A percentile compares a stretch with the other conserved stretches of the same genome.
Evolutionary conservation across 2,797 vertebrate genomes (phyloP).

Genomic region (Sebastes itinus): DNA sequence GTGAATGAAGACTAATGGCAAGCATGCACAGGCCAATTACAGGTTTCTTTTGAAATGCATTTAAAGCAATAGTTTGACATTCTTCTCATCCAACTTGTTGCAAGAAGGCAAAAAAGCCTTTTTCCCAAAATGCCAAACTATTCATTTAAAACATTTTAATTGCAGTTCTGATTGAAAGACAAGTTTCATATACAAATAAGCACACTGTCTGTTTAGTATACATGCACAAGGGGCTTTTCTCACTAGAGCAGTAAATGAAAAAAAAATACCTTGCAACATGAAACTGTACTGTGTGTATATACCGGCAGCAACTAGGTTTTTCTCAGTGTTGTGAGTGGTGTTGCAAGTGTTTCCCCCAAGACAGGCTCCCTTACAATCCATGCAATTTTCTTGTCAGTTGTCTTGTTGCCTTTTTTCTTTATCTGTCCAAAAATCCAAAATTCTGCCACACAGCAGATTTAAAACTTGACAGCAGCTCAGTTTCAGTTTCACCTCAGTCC

Average conservation of each 20-base stretch:
- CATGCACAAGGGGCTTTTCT: background rate
- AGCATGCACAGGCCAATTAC: background rate
- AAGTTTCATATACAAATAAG: background rate
- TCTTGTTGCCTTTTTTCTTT: conserved; percentile 58
- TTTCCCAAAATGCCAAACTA: background rate
- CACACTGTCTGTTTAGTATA: background rate
- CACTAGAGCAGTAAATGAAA: background rate
- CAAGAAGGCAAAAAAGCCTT: background rate
- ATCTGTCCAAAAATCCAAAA: conserved; percentile 45
- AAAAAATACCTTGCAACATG: background rate
- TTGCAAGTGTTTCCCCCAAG: conserved; percentile 28
- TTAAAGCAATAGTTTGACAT: background rate
- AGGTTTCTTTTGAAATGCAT: background rate
- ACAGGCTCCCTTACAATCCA: conserved; percentile 38
- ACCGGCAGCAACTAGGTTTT: background rate
- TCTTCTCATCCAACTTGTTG: background rate
- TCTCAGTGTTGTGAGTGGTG: background rate
- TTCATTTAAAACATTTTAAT: background rate
- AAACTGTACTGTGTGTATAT: background rate
- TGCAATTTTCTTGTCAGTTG: conserved; percentile 63
- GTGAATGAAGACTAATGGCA: background rate
- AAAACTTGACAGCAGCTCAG: conserved; percentile 60
- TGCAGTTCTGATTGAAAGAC: background rate
- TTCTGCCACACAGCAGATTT: conserved; percentile 58
- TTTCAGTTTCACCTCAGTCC: conserved; percentile 52